Base-by-base conservation (phyloP, 2,888 invertebrate genomes). In the Thumatha senex region DNA sequence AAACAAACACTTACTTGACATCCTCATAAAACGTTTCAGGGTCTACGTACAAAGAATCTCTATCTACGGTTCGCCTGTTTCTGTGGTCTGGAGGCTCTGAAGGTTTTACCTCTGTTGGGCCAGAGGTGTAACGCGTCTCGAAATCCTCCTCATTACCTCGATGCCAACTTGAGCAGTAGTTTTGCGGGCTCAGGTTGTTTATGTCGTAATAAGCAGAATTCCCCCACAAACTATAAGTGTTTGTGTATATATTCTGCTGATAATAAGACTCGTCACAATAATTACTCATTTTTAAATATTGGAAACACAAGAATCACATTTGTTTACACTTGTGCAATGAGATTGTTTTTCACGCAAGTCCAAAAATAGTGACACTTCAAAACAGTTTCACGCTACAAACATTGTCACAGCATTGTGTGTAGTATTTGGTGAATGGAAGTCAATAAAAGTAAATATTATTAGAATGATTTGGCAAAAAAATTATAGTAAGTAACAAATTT, bases 191-290 rank as follows among this genome's bases (percentile, higher is more conserved):
- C 10, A 76, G 49, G 46, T 76, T 74, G 40, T 74, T 75, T 33
- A 69, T 76, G 47, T 76, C 71, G 49, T 75, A 74, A 54, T 65
- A 74, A 35, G 63, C 56, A 14, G 76, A 75, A 44, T 69, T 73
- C 10, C 70, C 67, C 71, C 77, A 76, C 43, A 76, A 61, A 49
- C 67, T 71, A 47, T 76, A 76, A 5, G 69, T 60, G 48, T 70
- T 68, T 40, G 68, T 60, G 41, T 66, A 70, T 44, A 45, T 62
- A 48, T 67, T 62, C 43, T 70, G 66, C 12, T 63, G 60, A 48
- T 64, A 48, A 11, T 30, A 44, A 1, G 48, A 61, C 31, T 58
- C 54, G 39, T 63, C 59, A 38, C 51, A 67, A 49, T 63, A 58
- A 63, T 70, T 56, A 58, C 63, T 64, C 61, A 68, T 65, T 67